Conservation (phyloP, 2,888 invertebrate species). For the Eristalis arbustorum region DNA sequence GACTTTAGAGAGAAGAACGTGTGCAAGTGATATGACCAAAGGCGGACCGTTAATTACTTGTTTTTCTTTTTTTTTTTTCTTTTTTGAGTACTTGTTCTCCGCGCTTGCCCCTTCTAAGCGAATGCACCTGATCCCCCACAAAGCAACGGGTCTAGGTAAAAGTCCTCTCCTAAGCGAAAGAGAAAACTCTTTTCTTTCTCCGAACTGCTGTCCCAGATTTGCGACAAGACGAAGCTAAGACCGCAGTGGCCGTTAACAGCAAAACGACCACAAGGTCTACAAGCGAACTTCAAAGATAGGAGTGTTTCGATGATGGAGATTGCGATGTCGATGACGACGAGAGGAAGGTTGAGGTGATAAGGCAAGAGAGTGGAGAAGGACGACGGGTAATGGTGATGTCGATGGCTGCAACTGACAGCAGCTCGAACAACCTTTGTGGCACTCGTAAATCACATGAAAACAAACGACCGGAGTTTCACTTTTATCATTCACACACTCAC, state of each 20-base stretch:
- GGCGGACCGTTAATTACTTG: constrained; percentile 57
- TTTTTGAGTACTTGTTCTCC: background rate
- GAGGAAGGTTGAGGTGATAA: background rate
- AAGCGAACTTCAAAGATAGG: constrained; percentile 17
- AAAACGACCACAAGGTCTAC: constrained; percentile 16
- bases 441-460: constrained; percentile 55
- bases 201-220: constrained; percentile 56
- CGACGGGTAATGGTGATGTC: constrained; percentile 16
- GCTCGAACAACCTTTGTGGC: constrained; percentile 55
- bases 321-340: constrained; percentile 9
- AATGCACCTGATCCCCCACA: constrained; percentile 44
- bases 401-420: constrained; percentile 19
- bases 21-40: constrained; percentile 60
- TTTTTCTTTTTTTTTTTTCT: constrained; percentile 20
- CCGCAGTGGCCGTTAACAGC: constrained; percentile 17
- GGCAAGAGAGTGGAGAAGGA: constrained; percentile 13
- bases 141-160: constrained; percentile 1
- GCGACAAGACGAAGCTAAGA: constrained; percentile 32
- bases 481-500: constrained; percentile 53
- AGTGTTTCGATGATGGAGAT: background rate
- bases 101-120: constrained; percentile 7
- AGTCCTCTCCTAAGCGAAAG: constrained; percentile 57
- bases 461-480: constrained; percentile 57
- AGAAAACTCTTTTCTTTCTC: constrained; percentile 59
- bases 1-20: constrained; percentile 40